A percentile compares a stretch with the other conserved stretches of the same genome.
Evolutionary conservation across 2,888 invertebrate species (phyloP).

Genomic region (Drosophila percnosoma): DNA sequence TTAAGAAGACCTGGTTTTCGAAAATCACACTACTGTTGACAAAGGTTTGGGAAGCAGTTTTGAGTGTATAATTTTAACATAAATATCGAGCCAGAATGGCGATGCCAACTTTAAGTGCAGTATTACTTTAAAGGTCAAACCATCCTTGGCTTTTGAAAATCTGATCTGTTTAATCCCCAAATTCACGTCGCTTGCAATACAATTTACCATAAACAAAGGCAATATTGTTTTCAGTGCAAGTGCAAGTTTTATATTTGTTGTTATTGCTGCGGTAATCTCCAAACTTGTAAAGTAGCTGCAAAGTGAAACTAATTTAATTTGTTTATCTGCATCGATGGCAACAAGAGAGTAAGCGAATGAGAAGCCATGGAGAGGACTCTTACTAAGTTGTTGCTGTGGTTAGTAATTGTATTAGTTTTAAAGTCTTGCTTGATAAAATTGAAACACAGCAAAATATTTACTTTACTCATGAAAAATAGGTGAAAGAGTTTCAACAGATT

Average conservation of each 20-base stretch:
- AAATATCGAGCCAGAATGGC: neutral
- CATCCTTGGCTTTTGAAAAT: fast-evolving
- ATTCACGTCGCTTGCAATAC: neutral
- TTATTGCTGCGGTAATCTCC: neutral
- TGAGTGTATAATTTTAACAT: neutral
- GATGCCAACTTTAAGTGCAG: neutral
- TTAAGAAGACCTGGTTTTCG: neutral
- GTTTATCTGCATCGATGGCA: neutral
- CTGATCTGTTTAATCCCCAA: neutral
- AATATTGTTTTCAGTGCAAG: neutral
- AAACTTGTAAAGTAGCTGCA: neutral
- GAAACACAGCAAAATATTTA: neutral
- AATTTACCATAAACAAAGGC: neutral
- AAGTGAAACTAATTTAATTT: neutral
- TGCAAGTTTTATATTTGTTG: neutral
- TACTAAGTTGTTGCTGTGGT: neutral
- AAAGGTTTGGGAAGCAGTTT: neutral
- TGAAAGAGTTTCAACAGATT: neutral
- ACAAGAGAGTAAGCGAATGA: neutral
- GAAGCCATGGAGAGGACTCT: too few relatives aligned
- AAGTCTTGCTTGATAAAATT: neutral
- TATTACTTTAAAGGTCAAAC: neutral
- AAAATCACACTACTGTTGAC: neutral
- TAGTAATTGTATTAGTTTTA: neutral
- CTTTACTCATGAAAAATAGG: neutral